phyloP scores from a whole-genome alignment of 2,797 vertebrate genomes.

The Meda fulgida region DNA sequence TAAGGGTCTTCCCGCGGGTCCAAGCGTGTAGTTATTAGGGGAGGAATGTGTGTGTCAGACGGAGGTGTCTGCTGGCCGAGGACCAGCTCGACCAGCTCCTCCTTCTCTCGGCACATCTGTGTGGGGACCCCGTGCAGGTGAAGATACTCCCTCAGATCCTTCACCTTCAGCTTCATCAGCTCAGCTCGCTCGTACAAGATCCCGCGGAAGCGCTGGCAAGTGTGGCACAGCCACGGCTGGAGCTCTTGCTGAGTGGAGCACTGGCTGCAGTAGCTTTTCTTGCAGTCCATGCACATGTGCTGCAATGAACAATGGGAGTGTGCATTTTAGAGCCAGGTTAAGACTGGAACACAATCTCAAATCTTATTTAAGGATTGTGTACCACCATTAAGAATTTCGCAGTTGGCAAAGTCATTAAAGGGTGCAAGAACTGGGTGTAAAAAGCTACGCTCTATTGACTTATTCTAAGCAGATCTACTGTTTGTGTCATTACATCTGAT shows the following conservation, averaged over 20 bases:
- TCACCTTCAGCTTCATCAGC: conserved; percentile 86
- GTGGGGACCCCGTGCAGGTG: conserved; percentile 90
- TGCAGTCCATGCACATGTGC: conserved; percentile 82
- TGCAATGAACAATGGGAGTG: conserved; percentile 51
- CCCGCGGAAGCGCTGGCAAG: conserved; percentile 79
- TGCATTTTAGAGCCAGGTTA: background rate
- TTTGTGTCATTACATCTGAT: background rate
- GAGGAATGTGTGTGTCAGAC: conserved; percentile 62
- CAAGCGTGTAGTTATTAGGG: conserved; percentile 41
- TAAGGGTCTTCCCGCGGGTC: conserved; percentile 1
- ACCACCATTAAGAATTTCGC: background rate
- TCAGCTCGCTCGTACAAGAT: conserved; percentile 74
- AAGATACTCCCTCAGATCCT: conserved; percentile 94
- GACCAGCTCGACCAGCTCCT: conserved; percentile 92
- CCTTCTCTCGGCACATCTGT: conserved; percentile 92
- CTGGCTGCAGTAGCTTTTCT: conserved; percentile 74
- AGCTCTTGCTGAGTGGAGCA: conserved; percentile 72
- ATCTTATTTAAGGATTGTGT: background rate
- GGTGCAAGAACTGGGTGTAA: background rate
- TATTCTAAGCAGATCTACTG: background rate
- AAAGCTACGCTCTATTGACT: background rate
- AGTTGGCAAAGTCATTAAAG: background rate
- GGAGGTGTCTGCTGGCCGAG: conserved; percentile 82
- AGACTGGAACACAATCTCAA: background rate
- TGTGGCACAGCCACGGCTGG: conserved; percentile 78